Evolutionary conservation across 2,888 invertebrate genomes (phyloP).

Genomic region (Ectropis crepuscularia): DNA sequence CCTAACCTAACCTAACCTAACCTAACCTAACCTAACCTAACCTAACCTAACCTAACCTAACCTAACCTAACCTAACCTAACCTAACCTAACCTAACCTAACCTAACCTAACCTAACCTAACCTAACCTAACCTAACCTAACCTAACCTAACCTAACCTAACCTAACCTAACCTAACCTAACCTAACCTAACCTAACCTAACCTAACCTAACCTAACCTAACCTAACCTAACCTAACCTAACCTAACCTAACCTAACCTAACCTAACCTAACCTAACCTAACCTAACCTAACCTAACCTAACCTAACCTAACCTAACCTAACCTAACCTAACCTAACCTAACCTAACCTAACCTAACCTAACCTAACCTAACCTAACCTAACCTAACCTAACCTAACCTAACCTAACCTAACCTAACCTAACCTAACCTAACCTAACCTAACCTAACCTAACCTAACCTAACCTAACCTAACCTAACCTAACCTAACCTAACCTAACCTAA

Average conservation of each 20-base stretch:
- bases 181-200: slow-evolving; percentile 21
- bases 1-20: slow-evolving; percentile 30
- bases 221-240: slow-evolving; percentile 22
- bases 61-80: slow-evolving; percentile 34
- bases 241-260: slow-evolving; percentile 40
- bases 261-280: slow-evolving; percentile 50
- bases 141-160: slow-evolving; percentile 44
- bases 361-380: too few relatives aligned
- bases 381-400: slow-evolving; percentile 1
- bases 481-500: slow-evolving; percentile 1
- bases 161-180: slow-evolving; percentile 39
- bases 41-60: slow-evolving; percentile 36
- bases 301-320: slow-evolving; percentile 24
- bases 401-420: slow-evolving; percentile 1
- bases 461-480: slow-evolving; percentile 1
- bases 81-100: slow-evolving; percentile 34
- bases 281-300: slow-evolving; percentile 47
- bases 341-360: too few relatives aligned
- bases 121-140: slow-evolving; percentile 38
- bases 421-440: slow-evolving; percentile 1
- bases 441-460: slow-evolving; percentile 1
- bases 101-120: slow-evolving; percentile 39
- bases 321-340: slow-evolving; percentile 30
- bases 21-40: slow-evolving; percentile 33
- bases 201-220: slow-evolving; percentile 21